phyloP scores from a whole-genome alignment of 2,113 vertebrate genomes.

The Halcyon malimbica region DNA sequence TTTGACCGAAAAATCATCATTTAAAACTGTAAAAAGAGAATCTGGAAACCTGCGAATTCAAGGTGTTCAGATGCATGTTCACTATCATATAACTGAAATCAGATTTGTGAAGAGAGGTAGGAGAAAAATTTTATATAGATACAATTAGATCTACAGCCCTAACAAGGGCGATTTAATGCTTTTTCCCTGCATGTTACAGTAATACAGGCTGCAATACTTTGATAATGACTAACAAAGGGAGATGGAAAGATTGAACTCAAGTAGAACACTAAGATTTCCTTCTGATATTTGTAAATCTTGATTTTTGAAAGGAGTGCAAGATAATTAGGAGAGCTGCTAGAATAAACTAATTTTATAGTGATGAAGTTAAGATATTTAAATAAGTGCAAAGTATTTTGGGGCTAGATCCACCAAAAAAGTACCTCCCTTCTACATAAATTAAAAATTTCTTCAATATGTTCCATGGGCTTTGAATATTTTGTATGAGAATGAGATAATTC shows the following conservation, averaged over 20 bases:
- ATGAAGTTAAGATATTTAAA: not conserved
- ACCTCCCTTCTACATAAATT: not conserved
- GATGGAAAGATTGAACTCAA: not conserved
- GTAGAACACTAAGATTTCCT: not conserved
- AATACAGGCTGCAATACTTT: not conserved
- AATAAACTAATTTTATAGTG: not conserved
- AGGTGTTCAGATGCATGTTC: not conserved
- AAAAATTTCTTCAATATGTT: not conserved
- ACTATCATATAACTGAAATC: not conserved
- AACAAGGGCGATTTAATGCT: not conserved
- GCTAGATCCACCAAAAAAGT: not conserved
- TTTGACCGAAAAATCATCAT: not conserved
- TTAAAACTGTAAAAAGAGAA: not conserved
- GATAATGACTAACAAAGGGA: not conserved
- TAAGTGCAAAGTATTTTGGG: not conserved
- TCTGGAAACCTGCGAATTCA: not conserved
- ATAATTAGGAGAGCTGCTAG: not conserved
- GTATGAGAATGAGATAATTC: not conserved
- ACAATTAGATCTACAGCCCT: not conserved
- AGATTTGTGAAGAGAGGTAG: not conserved
- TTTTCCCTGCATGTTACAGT: not conserved
- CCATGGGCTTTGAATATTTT: not conserved
- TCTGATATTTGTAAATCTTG: not conserved
- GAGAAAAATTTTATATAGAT: not conserved
- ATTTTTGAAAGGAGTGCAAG: not conserved